Percentiles rank a stretch among this genome's conserved stretches.
phyloP scores from a whole-genome alignment of 1,140 invertebrate species.

The Drosophila kohkoa region DNA sequence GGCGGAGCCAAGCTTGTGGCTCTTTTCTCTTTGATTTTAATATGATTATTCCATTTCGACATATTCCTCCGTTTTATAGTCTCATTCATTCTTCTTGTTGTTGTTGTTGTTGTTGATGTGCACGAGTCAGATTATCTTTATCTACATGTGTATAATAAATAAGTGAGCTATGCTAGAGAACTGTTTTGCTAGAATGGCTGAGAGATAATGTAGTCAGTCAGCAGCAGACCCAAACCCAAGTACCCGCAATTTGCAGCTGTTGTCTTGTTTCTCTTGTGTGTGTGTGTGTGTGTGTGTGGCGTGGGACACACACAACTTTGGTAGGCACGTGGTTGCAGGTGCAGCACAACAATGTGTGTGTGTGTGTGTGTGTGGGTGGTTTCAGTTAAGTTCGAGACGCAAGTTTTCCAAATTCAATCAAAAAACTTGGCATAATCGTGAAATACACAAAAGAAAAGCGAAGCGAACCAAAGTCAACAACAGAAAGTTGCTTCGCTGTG shows the following conservation, averaged over 20 bases:
- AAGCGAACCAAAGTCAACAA: conserved; percentile 2
- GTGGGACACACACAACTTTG: background rate
- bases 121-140: background rate
- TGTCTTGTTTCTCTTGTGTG: background rate
- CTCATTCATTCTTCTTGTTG: background rate
- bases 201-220: background rate
- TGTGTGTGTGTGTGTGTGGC: background rate
- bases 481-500: conserved; percentile 3
- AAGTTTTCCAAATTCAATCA: conserved; percentile 15
- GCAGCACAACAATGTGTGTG: background rate
- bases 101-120: background rate
- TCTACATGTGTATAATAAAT: conserved; percentile 4
- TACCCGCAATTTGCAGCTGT: conserved; percentile 7
- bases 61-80: background rate
- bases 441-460: conserved; percentile 4
- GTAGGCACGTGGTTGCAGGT: no score
- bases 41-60: background rate
- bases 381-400: background rate
- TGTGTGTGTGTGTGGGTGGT: background rate
- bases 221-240: background rate
- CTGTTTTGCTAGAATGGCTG: no score
- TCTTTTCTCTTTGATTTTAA: background rate
- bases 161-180: background rate
- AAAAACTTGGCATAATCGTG: conserved; percentile 31
- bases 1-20: no score